Percentiles rank a stretch among this genome's conserved stretches.
phyloP scores from a whole-genome alignment of 2,888 invertebrate genomes.

The Sipha maydis region DNA sequence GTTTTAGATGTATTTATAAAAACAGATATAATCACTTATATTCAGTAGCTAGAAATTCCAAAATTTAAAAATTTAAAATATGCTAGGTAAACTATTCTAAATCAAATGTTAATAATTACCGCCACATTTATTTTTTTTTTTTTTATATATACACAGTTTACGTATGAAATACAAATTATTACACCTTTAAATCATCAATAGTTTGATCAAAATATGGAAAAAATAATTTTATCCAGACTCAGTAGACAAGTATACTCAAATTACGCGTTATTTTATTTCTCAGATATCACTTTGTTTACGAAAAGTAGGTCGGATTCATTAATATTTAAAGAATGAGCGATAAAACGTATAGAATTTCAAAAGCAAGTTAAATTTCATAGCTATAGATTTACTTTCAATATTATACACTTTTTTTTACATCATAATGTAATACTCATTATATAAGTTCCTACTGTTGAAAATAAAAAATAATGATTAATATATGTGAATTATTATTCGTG shows the following conservation, averaged over 20 bases:
- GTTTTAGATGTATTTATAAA: no score
- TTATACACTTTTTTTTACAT: background rate
- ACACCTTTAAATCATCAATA: background rate
- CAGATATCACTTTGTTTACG: background rate
- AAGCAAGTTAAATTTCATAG: background rate
- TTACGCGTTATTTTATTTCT: background rate
- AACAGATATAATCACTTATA: no score
- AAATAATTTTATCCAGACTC: background rate
- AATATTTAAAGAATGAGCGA: background rate
- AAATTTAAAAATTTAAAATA: no score
- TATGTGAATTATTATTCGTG: background rate
- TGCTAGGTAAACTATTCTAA: background rate
- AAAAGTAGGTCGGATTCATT: conserved; percentile 7
- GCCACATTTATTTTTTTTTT: no score
- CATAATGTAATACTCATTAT: background rate
- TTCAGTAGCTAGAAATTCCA: no score
- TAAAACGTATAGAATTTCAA: conserved; percentile 2
- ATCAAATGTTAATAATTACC: background rate
- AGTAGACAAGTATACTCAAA: background rate
- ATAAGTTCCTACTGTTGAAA: background rate
- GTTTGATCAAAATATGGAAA: background rate
- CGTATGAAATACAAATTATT: background rate
- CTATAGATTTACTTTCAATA: background rate
- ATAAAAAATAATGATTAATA: background rate
- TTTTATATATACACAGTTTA: no score